Evolutionary conservation across 2,888 invertebrate genomes (phyloP).

Genomic region (Antitype chi): DNA sequence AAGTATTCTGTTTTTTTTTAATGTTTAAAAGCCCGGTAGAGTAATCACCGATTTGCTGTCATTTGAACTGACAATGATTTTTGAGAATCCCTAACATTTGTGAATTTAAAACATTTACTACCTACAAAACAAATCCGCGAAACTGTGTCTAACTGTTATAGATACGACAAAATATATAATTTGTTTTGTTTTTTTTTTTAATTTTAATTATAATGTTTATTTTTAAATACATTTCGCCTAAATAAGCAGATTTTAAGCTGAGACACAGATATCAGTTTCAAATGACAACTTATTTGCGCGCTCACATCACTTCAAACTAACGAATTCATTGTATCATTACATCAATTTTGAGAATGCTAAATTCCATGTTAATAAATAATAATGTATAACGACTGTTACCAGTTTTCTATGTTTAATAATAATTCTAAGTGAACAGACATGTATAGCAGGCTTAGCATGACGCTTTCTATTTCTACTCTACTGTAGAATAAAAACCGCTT

Average conservation of each 20-base stretch:
- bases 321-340: neutral
- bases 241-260: too few relatives aligned
- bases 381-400: neutral
- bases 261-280: neutral
- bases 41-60: neutral
- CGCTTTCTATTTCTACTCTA: too few relatives aligned
- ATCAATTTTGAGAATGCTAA: neutral
- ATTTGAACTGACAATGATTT: neutral
- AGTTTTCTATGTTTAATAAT: neutral
- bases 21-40: neutral
- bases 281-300: neutral
- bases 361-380: constrained; percentile 1
- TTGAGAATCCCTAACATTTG: neutral
- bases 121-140: too few relatives aligned
- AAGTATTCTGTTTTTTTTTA: neutral
- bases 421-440: neutral
- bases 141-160: too few relatives aligned
- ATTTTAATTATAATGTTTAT: neutral
- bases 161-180: too few relatives aligned
- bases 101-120: neutral
- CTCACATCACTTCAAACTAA: constrained; percentile 9
- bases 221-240: neutral
- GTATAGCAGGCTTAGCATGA: too few relatives aligned
- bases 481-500: too few relatives aligned
- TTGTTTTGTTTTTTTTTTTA: neutral